phyloP scores from a whole-genome alignment of 2,113 vertebrate species.

The Hyperopisus bebe region DNA sequence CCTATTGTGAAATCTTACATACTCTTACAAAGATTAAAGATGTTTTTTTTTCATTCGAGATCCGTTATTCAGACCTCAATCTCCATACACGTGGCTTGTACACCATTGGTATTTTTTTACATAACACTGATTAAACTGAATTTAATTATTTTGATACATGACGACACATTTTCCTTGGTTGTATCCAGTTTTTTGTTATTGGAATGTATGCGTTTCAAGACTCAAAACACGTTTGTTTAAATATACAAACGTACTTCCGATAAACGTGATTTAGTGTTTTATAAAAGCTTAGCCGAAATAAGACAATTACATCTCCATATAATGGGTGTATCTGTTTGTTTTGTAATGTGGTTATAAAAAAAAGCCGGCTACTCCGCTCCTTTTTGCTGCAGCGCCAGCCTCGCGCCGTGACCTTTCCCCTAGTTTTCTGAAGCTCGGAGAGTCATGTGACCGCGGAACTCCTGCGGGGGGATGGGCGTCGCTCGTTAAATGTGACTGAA shows the following conservation, averaged over 20 bases:
- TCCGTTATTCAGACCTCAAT: not conserved
- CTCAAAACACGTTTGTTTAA: not conserved
- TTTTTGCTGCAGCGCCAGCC: conserved; percentile 20
- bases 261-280: not conserved
- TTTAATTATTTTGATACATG: not conserved
- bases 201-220: not conserved
- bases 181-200: not conserved
- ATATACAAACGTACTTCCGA: not conserved
- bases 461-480: conserved; percentile 36
- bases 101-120: not conserved
- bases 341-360: not conserved
- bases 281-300: not conserved
- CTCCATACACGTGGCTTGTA: not conserved
- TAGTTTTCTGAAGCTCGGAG: conserved; percentile 54
- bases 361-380: not conserved
- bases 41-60: not conserved
- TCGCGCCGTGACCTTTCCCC: conserved; percentile 64
- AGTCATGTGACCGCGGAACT: conserved; percentile 55
- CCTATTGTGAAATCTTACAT: not conserved
- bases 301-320: not conserved
- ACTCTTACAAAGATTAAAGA: not conserved
- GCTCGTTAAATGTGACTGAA: conserved; percentile 18
- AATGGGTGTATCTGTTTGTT: not conserved
- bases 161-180: not conserved
- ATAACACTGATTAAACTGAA: not conserved